Conservation (phyloP, 2,888 invertebrate species). For the Scelioninae gen. 1 region DNA sequence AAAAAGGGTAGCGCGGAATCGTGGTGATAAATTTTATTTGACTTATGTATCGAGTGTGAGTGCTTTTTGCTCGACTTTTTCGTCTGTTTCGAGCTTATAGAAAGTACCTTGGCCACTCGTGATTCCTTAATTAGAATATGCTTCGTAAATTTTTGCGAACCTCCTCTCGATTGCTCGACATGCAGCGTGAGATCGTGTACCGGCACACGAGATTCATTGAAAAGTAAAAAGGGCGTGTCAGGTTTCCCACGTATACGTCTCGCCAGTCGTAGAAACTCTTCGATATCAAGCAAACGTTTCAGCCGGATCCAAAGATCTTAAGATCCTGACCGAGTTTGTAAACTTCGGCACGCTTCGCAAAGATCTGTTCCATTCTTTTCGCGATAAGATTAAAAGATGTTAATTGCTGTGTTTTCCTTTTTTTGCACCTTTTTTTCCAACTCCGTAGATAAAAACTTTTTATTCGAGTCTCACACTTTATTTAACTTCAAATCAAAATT, state of each 20-base stretch:
- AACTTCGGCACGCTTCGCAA: slow-evolving; percentile 48
- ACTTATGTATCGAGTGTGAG: slow-evolving; percentile 19
- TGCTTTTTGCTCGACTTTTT: slow-evolving; percentile 41
- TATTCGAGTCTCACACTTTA: slow-evolving; percentile 38
- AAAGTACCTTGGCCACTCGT: slow-evolving; percentile 53
- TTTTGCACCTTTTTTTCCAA: slow-evolving; percentile 6
- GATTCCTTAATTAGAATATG: slow-evolving; percentile 68
- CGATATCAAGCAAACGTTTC: slow-evolving; percentile 45
- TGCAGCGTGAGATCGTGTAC: slow-evolving; percentile 52
- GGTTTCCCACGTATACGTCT: slow-evolving; percentile 68
- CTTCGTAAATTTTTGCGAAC: slow-evolving; percentile 55
- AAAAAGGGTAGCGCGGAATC: slow-evolving; percentile 4
- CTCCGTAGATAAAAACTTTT: slow-evolving; percentile 37
- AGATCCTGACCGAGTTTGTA: slow-evolving; percentile 58
- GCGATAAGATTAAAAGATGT: slow-evolving; percentile 55
- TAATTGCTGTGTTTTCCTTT: slow-evolving; percentile 43
- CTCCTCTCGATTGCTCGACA: slow-evolving; percentile 43
- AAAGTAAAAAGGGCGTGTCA: slow-evolving; percentile 67
- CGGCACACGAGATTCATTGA: slow-evolving; percentile 53
- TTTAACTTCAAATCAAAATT: background rate
- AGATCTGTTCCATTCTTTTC: slow-evolving; percentile 61
- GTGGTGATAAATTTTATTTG: slow-evolving; percentile 22
- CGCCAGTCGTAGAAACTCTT: slow-evolving; percentile 59
- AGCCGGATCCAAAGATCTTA: slow-evolving; percentile 52
- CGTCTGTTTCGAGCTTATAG: slow-evolving; percentile 20